Conservation (phyloP, 2,797 vertebrate species). For the Lindbergichthys nudifrons region DNA sequence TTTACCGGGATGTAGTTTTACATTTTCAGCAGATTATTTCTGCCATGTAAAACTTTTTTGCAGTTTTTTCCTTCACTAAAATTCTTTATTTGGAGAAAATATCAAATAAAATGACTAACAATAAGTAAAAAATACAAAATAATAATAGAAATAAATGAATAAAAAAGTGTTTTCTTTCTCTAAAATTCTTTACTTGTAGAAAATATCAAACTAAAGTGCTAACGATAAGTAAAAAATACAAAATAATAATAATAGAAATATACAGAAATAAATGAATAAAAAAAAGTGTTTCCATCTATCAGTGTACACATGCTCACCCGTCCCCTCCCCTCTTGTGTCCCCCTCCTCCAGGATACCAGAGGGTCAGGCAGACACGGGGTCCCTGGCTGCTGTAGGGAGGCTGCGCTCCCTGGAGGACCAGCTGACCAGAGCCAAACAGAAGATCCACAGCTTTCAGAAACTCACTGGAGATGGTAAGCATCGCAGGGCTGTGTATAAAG, state of each 20-base stretch:
- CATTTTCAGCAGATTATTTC: not conserved
- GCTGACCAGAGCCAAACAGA: constrained; percentile 95
- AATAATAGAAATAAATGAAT: too few relatives aligned
- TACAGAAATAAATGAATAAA: too few relatives aligned
- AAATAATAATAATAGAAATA: too few relatives aligned
- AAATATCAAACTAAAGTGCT: too few relatives aligned
- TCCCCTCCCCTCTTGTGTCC: constrained; percentile 24
- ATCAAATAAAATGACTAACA: too few relatives aligned
- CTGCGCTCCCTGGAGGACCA: constrained; percentile 95
- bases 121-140: too few relatives aligned
- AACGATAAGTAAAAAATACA: too few relatives aligned
- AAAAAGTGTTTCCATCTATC: not conserved
- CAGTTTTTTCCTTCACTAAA: not conserved
- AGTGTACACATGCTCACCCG: constrained; percentile 1
- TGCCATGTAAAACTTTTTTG: not conserved
- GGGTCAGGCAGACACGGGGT: constrained; percentile 91
- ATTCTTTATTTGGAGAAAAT: too few relatives aligned
- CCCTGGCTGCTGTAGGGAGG: constrained; percentile 87
- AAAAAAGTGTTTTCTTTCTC: not conserved
- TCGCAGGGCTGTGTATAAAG: not conserved
- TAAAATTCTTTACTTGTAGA: too few relatives aligned
- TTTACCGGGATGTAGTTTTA: not conserved
- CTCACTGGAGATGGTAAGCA: constrained; percentile 91
- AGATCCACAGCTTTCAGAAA: constrained; percentile 96
- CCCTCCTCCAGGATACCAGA: constrained; percentile 91